These are phyloP conservation scores for Schrankia costaestrigalis DNA, from an alignment of 2,888 invertebrate species.

Conservation along the genomic window DNA sequence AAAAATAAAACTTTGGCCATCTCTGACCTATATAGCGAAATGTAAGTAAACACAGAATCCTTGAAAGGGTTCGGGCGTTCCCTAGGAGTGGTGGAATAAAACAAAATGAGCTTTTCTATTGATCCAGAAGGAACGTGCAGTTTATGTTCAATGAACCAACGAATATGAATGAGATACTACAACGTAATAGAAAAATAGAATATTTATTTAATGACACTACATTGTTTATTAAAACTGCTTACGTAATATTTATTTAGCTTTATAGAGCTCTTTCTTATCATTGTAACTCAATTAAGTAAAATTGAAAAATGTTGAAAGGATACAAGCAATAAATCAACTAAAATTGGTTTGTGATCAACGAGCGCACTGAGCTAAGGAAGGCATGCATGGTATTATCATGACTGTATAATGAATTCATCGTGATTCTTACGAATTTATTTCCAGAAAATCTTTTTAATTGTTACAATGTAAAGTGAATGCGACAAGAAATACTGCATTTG, in stretches of 20 bases:
- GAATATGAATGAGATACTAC: conserved; percentile 45
- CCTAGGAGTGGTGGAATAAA: conserved; percentile 62
- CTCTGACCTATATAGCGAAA: conserved; percentile 37
- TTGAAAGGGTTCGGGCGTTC: conserved; percentile 66
- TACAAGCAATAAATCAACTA: no score
- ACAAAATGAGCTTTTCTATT: conserved; percentile 70
- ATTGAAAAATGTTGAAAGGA: no score
- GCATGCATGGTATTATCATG: no score
- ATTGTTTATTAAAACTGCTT: conserved; percentile 3
- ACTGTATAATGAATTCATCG: no score
- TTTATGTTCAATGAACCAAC: conserved; percentile 51
- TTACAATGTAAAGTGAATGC: conserved; percentile 13
- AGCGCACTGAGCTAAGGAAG: no score
- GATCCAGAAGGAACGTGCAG: conserved; percentile 56
- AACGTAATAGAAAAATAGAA: conserved; percentile 15
- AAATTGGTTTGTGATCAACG: no score
- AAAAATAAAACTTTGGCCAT: conserved; percentile 19
- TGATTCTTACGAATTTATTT: no score
- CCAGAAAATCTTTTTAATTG: no score
- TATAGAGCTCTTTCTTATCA: no score
- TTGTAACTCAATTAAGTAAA: no score
- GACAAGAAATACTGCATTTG: no score
- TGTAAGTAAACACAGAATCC: conserved; percentile 57
- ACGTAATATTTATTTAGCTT: no score
- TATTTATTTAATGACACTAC: conserved; percentile 7